A percentile compares a stretch with the other conserved stretches of the same genome.
phyloP scores from a whole-genome alignment of 2,888 invertebrate genomes.

The Rhodophaea formosa region DNA sequence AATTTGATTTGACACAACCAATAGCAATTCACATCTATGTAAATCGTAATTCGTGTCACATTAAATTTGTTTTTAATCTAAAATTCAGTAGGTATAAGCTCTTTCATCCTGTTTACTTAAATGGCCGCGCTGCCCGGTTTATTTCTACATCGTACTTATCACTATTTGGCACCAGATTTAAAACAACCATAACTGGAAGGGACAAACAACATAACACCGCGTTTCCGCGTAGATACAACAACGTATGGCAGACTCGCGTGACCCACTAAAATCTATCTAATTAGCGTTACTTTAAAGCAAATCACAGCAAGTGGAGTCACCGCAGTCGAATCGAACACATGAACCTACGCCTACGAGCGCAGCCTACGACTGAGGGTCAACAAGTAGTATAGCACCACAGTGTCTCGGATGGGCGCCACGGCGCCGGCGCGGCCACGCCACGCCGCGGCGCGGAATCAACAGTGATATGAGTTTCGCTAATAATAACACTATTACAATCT shows the following conservation, averaged over 20 bases:
- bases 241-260: conserved; percentile 21
- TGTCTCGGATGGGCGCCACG: conserved; percentile 27
- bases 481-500: conserved; percentile 10
- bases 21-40: too few species aligned
- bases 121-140: background rate
- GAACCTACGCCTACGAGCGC: conserved; percentile 8
- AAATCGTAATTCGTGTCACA: background rate
- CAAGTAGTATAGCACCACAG: conserved; percentile 34
- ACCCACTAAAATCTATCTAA: background rate
- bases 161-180: conserved; percentile 51
- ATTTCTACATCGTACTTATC: conserved; percentile 27
- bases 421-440: conserved; percentile 13
- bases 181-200: conserved; percentile 28
- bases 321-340: conserved; percentile 24
- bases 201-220: conserved; percentile 2
- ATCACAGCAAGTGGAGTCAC: conserved; percentile 44
- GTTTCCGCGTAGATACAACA: conserved; percentile 19
- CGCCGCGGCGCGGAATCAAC: background rate
- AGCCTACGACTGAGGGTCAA: conserved; percentile 17
- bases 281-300: conserved; percentile 34
- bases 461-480: conserved; percentile 24
- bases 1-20: too few species aligned
- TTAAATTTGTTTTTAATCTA: background rate
- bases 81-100: background rate
- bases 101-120: background rate